A percentile compares a stretch with the other conserved stretches of the same genome.
Conservation (phyloP, 2,888 invertebrate genomes). For the Cheilosia soror region DNA sequence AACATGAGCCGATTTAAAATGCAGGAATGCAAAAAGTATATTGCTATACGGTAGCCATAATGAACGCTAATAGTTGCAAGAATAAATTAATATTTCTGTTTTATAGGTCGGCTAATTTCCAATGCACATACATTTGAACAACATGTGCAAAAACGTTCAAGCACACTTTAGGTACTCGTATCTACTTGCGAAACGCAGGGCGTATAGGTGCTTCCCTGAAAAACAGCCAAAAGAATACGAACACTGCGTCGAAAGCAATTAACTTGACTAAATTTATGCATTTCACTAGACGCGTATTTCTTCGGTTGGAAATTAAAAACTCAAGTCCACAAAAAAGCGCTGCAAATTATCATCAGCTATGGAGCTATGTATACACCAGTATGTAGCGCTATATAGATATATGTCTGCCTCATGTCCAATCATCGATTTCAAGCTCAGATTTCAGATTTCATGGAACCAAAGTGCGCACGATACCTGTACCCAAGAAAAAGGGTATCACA, state of each 20-base stretch:
- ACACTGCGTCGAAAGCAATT: conserved; percentile 23
- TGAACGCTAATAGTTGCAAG: too few relatives aligned
- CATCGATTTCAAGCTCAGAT: conserved; percentile 59
- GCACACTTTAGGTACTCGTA: background rate
- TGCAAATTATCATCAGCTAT: conserved; percentile 23
- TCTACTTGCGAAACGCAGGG: background rate
- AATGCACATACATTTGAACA: too few relatives aligned
- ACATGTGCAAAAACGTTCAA: background rate
- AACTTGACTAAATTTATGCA: conserved; percentile 29
- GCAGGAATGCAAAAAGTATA: too few relatives aligned
- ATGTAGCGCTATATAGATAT: background rate
- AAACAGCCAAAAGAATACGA: background rate
- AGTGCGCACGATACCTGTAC: conserved; percentile 3
- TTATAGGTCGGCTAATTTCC: too few relatives aligned
- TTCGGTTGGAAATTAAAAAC: conserved; percentile 20
- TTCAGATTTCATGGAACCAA: conserved; percentile 59
- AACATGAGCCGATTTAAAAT: too few relatives aligned
- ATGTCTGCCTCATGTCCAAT: conserved; percentile 19
- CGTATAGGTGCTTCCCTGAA: background rate
- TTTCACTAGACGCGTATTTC: conserved; percentile 34
- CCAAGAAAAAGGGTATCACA: conserved; percentile 50
- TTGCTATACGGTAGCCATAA: too few relatives aligned
- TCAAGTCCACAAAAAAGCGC: conserved; percentile 9
- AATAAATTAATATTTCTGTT: too few relatives aligned
- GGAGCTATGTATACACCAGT: background rate